Conservation (phyloP, 2,888 invertebrate species). For the Microplitis deprimator region DNA sequence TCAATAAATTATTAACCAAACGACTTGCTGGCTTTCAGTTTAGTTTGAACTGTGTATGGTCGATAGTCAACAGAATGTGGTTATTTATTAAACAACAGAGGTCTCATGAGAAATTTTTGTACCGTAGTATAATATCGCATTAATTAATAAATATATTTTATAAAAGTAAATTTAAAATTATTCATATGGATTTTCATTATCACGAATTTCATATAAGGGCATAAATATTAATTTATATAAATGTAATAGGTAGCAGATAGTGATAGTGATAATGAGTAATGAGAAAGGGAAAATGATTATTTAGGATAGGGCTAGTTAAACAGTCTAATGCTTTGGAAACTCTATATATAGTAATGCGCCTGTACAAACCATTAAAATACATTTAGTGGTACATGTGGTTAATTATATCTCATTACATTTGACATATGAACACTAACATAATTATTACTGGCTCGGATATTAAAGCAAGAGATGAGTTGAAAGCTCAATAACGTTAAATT, state of each 20-base stretch:
- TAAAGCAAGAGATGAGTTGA: background rate
- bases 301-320: conserved; percentile 5
- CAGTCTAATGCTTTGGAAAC: conserved; percentile 39
- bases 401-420: conserved; percentile 65
- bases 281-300: background rate
- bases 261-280: background rate
- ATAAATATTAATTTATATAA: background rate
- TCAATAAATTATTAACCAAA: conserved; percentile 47
- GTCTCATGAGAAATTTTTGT: background rate
- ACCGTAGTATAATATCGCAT: background rate
- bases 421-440: conserved; percentile 48
- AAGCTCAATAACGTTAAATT: background rate
- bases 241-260: background rate
- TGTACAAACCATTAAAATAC: conserved; percentile 64
- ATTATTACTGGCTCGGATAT: background rate
- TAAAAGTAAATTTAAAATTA: background rate
- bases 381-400: conserved; percentile 58
- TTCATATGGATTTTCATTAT: background rate
- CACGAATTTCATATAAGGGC: background rate
- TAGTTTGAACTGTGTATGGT: conserved; percentile 29
- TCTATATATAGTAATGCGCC: conserved; percentile 49
- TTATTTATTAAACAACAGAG: conserved; percentile 20
- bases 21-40: conserved; percentile 35
- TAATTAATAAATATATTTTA: background rate
- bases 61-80: conserved; percentile 34